These are phyloP conservation scores for Leucophenga montana DNA, from an alignment of 2,888 invertebrate genomes.

Conservation along the genomic window DNA sequence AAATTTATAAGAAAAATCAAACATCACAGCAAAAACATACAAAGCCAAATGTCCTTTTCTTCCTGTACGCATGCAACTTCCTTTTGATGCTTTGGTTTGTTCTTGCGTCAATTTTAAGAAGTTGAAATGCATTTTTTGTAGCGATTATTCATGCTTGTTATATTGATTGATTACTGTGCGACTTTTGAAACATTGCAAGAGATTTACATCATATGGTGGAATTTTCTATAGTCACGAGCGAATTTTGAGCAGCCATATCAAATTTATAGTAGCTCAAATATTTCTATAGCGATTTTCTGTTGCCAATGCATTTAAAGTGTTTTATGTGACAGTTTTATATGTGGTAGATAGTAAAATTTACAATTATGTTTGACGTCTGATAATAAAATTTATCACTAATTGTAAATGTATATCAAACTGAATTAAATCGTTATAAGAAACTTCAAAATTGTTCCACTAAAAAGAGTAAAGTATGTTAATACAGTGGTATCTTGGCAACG, in stretches of 20 bases:
- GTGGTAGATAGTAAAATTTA: too few relatives aligned
- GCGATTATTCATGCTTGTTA: constrained; percentile 61
- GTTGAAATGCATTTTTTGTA: constrained; percentile 30
- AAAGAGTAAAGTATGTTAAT: too few relatives aligned
- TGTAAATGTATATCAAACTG: background rate
- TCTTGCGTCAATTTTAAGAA: constrained; percentile 34
- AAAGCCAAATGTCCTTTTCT: constrained; percentile 38
- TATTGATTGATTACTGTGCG: constrained; percentile 71
- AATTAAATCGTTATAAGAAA: too few relatives aligned
- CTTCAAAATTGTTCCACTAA: too few relatives aligned
- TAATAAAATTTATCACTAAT: constrained; percentile 1
- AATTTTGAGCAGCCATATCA: too few relatives aligned
- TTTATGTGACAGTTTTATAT: constrained; percentile 21
- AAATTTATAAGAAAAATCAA: constrained; percentile 22
- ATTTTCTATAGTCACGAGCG: too few relatives aligned
- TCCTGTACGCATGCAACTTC: constrained; percentile 34
- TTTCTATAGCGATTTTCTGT: background rate
- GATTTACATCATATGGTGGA: constrained; percentile 32
- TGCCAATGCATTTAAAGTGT: background rate
- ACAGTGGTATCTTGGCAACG: too few relatives aligned
- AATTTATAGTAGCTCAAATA: background rate
- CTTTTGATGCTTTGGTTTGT: constrained; percentile 36
- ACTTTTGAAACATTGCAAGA: constrained; percentile 64
- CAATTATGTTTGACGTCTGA: too few relatives aligned
- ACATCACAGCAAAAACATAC: background rate